phyloP scores from a whole-genome alignment of 2,888 invertebrate genomes.

The Acleris laterana region DNA sequence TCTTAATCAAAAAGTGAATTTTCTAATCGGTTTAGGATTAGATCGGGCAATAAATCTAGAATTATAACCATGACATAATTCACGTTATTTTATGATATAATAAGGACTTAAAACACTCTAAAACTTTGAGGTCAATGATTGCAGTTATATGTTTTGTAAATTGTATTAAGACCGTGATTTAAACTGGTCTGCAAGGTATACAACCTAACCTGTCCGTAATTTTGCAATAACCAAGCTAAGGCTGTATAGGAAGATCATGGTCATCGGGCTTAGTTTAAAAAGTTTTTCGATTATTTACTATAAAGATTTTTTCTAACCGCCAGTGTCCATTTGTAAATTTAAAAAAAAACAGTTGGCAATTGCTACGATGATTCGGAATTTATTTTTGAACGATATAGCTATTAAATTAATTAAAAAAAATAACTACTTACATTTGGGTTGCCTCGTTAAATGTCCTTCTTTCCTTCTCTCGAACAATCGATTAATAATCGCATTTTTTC shows the following conservation, averaged over 20 bases:
- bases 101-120: not conserved
- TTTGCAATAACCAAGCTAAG: not conserved
- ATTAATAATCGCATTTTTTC: conserved; percentile 72
- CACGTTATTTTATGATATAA: not conserved
- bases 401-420: conserved; percentile 40
- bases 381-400: too few species aligned
- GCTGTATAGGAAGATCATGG: conserved; percentile 5
- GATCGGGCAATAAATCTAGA: too few species aligned
- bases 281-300: conserved; percentile 10
- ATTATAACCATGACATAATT: conserved; percentile 9
- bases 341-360: too few species aligned
- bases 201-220: not conserved
- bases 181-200: conserved; percentile 2
- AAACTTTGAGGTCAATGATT: conserved; percentile 1
- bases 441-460: conserved; percentile 63
- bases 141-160: not conserved
- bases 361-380: too few species aligned
- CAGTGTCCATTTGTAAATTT: too few species aligned
- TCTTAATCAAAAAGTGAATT: too few species aligned
- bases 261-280: not conserved
- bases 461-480: conserved; percentile 66
- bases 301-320: not conserved
- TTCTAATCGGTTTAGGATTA: too few species aligned
- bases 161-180: conserved; percentile 8
- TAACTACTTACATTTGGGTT: conserved; percentile 72